Percentiles rank a stretch among this genome's conserved stretches.
phyloP scores from a whole-genome alignment of 2,113 vertebrate genomes.

The Malurus cyaneus region DNA sequence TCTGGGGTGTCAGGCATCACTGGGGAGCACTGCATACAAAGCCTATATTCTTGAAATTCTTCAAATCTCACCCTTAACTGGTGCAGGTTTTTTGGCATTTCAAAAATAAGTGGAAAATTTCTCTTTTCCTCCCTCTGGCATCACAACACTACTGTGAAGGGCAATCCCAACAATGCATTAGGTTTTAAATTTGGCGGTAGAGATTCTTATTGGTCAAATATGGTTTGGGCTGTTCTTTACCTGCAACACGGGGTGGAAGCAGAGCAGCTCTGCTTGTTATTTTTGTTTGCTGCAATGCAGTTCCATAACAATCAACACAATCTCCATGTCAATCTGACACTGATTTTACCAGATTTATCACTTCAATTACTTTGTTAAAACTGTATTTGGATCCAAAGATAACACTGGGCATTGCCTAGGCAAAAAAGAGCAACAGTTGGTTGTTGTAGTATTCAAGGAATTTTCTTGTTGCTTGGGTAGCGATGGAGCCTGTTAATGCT shows the following conservation, averaged over 20 bases:
- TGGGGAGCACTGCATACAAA: background rate
- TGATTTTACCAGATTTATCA: background rate
- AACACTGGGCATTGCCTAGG: background rate
- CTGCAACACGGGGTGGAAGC: background rate
- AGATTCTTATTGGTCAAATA: background rate
- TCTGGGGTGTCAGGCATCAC: background rate
- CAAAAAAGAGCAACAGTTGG: background rate
- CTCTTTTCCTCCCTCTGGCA: background rate
- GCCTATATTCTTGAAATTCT: background rate
- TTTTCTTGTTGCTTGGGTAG: background rate
- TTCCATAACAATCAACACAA: background rate
- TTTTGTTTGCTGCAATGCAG: background rate
- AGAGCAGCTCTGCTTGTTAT: background rate
- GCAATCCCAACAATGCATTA: background rate
- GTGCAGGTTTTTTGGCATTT: background rate
- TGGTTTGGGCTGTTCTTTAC: background rate
- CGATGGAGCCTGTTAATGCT: background rate
- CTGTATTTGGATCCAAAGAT: background rate
- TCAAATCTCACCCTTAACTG: background rate
- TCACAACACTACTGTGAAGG: background rate
- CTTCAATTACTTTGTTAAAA: background rate
- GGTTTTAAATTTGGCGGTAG: background rate
- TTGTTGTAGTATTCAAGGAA: background rate
- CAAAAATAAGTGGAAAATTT: background rate
- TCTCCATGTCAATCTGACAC: background rate